Evolutionary conservation across 2,113 vertebrate species (phyloP), one percentile per base, ranked within the genome.

Genomic region (Myotis yumanensis): DNA sequence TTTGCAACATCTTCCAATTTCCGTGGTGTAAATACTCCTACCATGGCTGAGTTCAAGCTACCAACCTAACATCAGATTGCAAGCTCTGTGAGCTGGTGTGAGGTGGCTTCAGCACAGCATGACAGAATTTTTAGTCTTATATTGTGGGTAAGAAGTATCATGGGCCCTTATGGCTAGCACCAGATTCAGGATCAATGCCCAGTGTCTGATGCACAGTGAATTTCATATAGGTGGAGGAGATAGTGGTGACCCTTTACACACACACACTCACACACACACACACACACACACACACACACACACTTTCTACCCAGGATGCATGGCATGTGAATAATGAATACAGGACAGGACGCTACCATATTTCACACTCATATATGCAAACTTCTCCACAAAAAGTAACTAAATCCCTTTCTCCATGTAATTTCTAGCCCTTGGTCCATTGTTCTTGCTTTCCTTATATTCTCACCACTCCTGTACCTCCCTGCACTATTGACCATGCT

Each of bases 301-400:
- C 30, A 73, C 20, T 43, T 86, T 71, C n/a, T 69, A 71, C 46
- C 32, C 37, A 17, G 18, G 7, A 11, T 81, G 17, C 30, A 77
- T 20, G 5, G 52, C 14, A 52, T 95, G n/a, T 91, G n/a, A 79
- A 72, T 86, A 82, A 94, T 68, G 48, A 81, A 54, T 69, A 62
- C 2, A 4, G 54, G 15, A 68, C 73, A 76, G 64, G 51, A 88
- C 57, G 73, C 2, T 37, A 8, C 51, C 51, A 37, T 35, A 32
- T 64, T 83, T 43, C 14, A 94, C 12, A 43, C 35, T 28, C 66
- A 25, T 35, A 16, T 51, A 23, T 64, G 37, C 52, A 82, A 80
- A 87, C 37, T 52, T 89, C 30, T 77, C 54, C 57, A 91, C 35
- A 52, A 71, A 95, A 68, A 73, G 15, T 46, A 51, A n/a, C n/a